phyloP scores from a whole-genome alignment of 2,797 vertebrate species.

The Channa striata region DNA sequence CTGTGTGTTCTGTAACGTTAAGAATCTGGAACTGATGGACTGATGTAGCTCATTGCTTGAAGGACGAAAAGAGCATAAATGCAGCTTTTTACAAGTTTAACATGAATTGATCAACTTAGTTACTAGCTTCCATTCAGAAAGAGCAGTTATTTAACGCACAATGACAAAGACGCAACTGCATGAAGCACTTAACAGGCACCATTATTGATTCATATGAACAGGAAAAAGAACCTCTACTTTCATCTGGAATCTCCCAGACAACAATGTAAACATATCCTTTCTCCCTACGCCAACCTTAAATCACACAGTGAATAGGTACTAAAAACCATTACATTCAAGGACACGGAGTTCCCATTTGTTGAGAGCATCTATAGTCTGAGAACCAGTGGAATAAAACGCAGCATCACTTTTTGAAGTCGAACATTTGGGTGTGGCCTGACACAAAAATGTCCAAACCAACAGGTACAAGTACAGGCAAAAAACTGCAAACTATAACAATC shows the following conservation, averaged over 20 bases:
- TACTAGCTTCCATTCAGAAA: background rate
- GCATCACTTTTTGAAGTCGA: background rate
- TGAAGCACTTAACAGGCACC: background rate
- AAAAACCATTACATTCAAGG: background rate
- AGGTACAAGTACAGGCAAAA: background rate
- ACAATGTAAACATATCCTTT: background rate
- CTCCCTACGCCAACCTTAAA: too few relatives aligned
- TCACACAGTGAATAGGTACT: background rate
- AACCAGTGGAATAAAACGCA: background rate
- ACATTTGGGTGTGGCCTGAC: constrained; percentile 31
- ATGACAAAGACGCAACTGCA: background rate
- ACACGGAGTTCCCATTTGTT: background rate
- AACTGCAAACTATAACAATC: constrained; percentile 47
- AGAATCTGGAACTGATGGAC: too few relatives aligned
- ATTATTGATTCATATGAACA: background rate
- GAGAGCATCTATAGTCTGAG: background rate
- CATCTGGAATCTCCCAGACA: too few relatives aligned
- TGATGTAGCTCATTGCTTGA: background rate
- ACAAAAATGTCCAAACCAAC: constrained; percentile 10
- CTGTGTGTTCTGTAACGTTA: too few relatives aligned
- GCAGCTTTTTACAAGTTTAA: background rate
- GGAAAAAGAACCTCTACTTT: background rate
- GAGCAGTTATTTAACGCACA: background rate
- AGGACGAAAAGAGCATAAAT: background rate
- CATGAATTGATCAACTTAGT: background rate